These are phyloP conservation scores for Ophion ventricosus DNA, from an alignment of 2,888 invertebrate species.

Conservation along the genomic window DNA sequence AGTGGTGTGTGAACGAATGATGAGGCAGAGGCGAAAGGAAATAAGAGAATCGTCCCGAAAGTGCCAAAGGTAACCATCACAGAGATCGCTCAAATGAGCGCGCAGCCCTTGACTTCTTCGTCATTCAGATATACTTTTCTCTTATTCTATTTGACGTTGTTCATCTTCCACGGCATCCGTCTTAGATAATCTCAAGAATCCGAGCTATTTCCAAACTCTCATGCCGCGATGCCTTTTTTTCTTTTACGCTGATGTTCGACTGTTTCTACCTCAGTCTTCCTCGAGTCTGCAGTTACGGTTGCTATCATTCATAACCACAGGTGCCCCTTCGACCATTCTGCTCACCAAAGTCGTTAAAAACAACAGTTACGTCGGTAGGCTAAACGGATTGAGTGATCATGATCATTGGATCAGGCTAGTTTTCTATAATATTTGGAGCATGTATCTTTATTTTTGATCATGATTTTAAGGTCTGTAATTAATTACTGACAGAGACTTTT, in stretches of 20 bases:
- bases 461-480: too few species aligned
- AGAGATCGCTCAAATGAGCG: constrained; percentile 44
- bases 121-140: constrained; percentile 21
- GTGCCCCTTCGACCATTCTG: constrained; percentile 20
- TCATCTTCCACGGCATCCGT: constrained; percentile 1
- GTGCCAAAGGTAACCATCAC: neutral
- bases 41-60: constrained; percentile 20
- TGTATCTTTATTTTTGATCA: too few species aligned
- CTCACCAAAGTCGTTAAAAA: constrained; percentile 18
- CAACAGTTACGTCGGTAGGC: neutral
- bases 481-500: neutral
- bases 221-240: constrained; percentile 29
- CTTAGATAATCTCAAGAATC: neutral
- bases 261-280: constrained; percentile 23
- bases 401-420: too few species aligned
- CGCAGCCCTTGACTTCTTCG: constrained; percentile 35
- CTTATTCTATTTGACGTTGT: neutral
- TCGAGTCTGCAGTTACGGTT: constrained; percentile 45
- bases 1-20: constrained; percentile 31
- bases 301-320: constrained; percentile 66
- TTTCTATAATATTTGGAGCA: too few species aligned
- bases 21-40: neutral
- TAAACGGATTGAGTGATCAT: neutral
- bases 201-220: constrained; percentile 34
- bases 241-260: constrained; percentile 34